Conservation (phyloP, 2,888 invertebrate species). For the Alloscopus bannaensis region DNA sequence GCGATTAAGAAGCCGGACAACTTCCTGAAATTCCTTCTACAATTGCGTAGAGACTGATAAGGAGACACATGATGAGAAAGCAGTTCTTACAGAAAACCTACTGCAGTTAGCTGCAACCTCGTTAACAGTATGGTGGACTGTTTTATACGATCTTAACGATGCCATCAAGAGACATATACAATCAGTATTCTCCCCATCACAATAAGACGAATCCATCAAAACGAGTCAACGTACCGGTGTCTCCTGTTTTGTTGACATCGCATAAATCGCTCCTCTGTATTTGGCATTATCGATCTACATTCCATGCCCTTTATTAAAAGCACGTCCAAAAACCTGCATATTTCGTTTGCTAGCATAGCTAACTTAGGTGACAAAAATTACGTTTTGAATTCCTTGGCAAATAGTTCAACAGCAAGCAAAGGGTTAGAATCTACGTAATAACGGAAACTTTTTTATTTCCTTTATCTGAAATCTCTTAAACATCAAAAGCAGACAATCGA, state of each 20-base stretch:
- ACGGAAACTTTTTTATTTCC: too few relatives aligned
- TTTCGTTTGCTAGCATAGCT: too few relatives aligned
- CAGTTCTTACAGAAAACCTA: not conserved
- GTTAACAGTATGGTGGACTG: too few relatives aligned
- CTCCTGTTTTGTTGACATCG: not conserved
- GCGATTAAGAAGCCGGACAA: slow-evolving; percentile 24
- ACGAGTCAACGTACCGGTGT: slow-evolving; percentile 7
- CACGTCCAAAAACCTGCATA: too few relatives aligned
- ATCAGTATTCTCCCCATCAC: slow-evolving; percentile 9
- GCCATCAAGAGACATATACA: slow-evolving; percentile 9
- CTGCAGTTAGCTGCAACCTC: too few relatives aligned
- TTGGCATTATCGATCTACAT: slow-evolving; percentile 30
- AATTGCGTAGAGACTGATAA: not conserved
- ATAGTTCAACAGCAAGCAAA: too few relatives aligned
- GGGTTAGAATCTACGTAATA: too few relatives aligned
- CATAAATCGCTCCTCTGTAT: slow-evolving; percentile 18
- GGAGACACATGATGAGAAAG: not conserved
- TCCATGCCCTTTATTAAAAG: not conserved
- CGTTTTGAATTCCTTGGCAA: too few relatives aligned
- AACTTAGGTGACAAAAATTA: too few relatives aligned
- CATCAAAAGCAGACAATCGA: too few relatives aligned
- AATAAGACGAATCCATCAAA: slow-evolving; percentile 7
- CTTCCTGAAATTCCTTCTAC: slow-evolving; percentile 26
- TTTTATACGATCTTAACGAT: too few relatives aligned
- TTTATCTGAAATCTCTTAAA: too few relatives aligned